Percentiles rank a stretch among this genome's conserved stretches.
Conservation (phyloP, 2,797 vertebrate species). For the Fistularia commersonii region DNA sequence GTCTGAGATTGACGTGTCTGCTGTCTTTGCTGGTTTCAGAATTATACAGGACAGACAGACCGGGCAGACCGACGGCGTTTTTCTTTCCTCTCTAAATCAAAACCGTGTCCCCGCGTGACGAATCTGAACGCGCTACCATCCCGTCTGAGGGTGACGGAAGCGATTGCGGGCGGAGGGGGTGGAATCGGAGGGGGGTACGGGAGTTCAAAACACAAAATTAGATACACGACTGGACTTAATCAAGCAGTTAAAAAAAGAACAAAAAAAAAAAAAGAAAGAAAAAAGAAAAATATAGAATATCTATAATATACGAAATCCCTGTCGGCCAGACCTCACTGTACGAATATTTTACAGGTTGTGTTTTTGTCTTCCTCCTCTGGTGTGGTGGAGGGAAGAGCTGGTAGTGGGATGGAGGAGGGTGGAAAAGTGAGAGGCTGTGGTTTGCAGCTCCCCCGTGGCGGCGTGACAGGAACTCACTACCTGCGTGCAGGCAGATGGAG, state of each 20-base stretch:
- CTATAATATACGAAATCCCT: constrained; percentile 84
- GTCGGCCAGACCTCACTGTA: constrained; percentile 90
- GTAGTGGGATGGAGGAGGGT: constrained; percentile 58
- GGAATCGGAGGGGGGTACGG: constrained; percentile 30
- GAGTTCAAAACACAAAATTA: constrained; percentile 67
- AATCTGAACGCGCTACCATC: constrained; percentile 61
- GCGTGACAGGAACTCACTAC: constrained; percentile 83
- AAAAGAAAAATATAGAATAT: constrained; percentile 74
- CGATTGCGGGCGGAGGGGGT: constrained; percentile 27
- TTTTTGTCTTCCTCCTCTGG: constrained; percentile 65
- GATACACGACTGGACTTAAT: constrained; percentile 77
- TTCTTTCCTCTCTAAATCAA: constrained; percentile 27
- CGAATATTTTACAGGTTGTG: constrained; percentile 84
- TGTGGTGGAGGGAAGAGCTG: constrained; percentile 65
- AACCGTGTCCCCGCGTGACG: constrained; percentile 34
- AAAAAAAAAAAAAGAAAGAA: constrained; percentile 60
- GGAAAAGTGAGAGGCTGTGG: constrained; percentile 48
- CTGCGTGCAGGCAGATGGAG: constrained; percentile 94
- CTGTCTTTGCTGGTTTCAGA: constrained; percentile 71
- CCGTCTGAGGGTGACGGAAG: constrained; percentile 42
- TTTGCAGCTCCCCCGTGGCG: constrained; percentile 53
- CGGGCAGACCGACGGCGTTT: constrained; percentile 23
- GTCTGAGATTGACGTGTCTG: constrained; percentile 57
- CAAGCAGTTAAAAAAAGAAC: constrained; percentile 73
- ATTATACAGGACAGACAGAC: constrained; percentile 72